Percentiles rank a stretch among this genome's conserved stretches.
Conservation (phyloP, 2,888 invertebrate genomes). For the Steinernema hermaphroditum region DNA sequence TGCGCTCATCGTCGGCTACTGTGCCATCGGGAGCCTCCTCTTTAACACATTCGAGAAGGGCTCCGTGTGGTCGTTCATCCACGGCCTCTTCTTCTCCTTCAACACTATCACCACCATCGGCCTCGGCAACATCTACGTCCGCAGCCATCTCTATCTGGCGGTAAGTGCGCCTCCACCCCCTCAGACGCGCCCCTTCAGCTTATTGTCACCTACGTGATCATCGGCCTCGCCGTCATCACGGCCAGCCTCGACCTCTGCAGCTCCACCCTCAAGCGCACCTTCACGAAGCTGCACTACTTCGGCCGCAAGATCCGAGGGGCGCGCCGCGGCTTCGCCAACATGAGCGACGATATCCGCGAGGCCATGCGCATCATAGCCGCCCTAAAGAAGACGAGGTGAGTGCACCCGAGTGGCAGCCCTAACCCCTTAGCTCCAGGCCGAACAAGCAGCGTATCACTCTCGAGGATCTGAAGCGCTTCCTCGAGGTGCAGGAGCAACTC, state of each 20-base stretch:
- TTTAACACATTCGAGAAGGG: conserved; percentile 65
- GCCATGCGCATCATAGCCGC: conserved; percentile 66
- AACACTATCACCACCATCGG: conserved; percentile 67
- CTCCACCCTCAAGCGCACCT: conserved; percentile 66
- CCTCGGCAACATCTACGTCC: conserved; percentile 65
- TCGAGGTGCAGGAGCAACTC: conserved; percentile 65
- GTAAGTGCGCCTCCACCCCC: too few relatives aligned
- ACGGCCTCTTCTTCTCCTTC: conserved; percentile 67
- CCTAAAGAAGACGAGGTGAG: conserved; percentile 62
- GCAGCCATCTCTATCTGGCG: conserved; percentile 58
- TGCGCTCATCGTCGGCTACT: conserved; percentile 66
- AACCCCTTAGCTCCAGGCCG: conserved; percentile 44
- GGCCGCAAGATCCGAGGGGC: conserved; percentile 63
- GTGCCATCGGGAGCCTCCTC: conserved; percentile 62
- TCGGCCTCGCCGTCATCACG: conserved; percentile 66
- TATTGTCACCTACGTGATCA: conserved; percentile 66
- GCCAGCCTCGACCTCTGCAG: conserved; percentile 66
- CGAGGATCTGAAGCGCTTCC: conserved; percentile 65
- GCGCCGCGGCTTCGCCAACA: conserved; percentile 62
- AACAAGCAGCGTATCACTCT: conserved; percentile 65
- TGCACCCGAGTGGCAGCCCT: background rate
- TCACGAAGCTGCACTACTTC: conserved; percentile 67
- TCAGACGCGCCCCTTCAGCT: conserved; percentile 54
- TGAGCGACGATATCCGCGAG: conserved; percentile 66
- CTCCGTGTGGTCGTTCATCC: conserved; percentile 65